A percentile compares a stretch with the other conserved stretches of the same genome.
Evolutionary conservation across 2,888 invertebrate species (phyloP).

Genomic region (Athalia rosae): DNA sequence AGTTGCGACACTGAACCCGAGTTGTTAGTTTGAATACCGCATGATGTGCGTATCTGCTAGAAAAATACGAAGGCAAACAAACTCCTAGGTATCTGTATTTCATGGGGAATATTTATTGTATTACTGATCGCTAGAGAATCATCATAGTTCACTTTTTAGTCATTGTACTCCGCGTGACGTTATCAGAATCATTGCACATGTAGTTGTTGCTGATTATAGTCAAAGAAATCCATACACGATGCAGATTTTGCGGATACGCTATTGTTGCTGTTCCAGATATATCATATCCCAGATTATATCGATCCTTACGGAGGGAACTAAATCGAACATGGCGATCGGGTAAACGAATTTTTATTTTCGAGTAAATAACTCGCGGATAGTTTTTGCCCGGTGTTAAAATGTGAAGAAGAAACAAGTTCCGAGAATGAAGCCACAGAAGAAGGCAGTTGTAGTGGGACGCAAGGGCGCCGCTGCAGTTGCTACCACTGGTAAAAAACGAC

Average conservation of each 20-base stretch:
- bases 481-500: conserved; percentile 69
- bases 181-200: neutral
- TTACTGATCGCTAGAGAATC: neutral
- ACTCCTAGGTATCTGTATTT: neutral
- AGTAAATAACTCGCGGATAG: conserved; percentile 31
- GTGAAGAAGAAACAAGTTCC: conserved; percentile 46
- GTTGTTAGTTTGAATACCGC: neutral
- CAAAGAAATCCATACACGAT: neutral
- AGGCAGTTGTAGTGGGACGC: conserved; percentile 67
- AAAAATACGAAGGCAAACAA: neutral
- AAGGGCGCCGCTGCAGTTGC: conserved; percentile 70
- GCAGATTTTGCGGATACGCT: neutral
- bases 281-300: conserved; percentile 10
- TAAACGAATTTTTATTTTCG: conserved; percentile 55
- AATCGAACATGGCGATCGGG: conserved; percentile 61
- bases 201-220: neutral
- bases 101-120: neutral
- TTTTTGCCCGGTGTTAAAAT: conserved; percentile 29
- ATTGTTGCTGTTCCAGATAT: conserved; percentile 38
- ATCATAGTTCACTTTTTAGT: no score
- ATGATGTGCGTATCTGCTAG: neutral
- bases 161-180: neutral
- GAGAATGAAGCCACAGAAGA: conserved; percentile 73
- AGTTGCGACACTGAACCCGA: conserved; percentile 21
- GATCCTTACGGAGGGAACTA: neutral